Evolutionary conservation across 2,888 invertebrate genomes (phyloP), one percentile per base, ranked within the genome.

Genomic region (Esperia sulphurella): DNA sequence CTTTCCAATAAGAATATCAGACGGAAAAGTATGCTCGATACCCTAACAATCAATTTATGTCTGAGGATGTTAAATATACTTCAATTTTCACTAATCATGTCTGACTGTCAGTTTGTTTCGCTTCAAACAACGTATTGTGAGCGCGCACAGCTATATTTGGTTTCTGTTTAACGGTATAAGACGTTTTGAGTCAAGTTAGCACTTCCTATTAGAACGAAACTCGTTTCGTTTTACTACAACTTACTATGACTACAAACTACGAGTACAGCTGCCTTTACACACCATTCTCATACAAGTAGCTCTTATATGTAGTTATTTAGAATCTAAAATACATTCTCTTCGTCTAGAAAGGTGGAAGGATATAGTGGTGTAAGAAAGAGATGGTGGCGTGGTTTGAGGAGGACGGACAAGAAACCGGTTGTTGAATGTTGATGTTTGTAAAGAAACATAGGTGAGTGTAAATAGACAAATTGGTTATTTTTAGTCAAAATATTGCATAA

Each of bases 121-220:
- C 44, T 41, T 48, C 45, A 51, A 43, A 47, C 39, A 44, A 12
- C 43, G 43, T 48, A 41, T 46, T 48, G 41, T 51, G 44, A 35
- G 39, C 43, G 46, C 48, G 51, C 55, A 45, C 59, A 60, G 52
- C 70, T 73, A 71, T 78, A 71, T 79, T 77, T 75, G 67, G 72
- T 65, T 9, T 52, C 58, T 61, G 55, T 68, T 63, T 83, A 87
- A 85, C 87, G 76, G 85, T 83, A 77, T 71, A 78, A 59, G 59
- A 65, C 66, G 78, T 79, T 79, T 76, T 69, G 70, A 75, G 68
- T 59, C 57, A 68, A 79, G 76, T 81, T 75, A 74, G 71, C 75
- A 75, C 71, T 80, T 76, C 77, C 76, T 76, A 71, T 77, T 76
- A 78, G 61, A 69, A 71, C 61, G 57, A 75, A 86, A 86, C 87